Evolutionary conservation across 1,140 invertebrate species (phyloP).

Genomic region (Chrysoperla carnea): DNA sequence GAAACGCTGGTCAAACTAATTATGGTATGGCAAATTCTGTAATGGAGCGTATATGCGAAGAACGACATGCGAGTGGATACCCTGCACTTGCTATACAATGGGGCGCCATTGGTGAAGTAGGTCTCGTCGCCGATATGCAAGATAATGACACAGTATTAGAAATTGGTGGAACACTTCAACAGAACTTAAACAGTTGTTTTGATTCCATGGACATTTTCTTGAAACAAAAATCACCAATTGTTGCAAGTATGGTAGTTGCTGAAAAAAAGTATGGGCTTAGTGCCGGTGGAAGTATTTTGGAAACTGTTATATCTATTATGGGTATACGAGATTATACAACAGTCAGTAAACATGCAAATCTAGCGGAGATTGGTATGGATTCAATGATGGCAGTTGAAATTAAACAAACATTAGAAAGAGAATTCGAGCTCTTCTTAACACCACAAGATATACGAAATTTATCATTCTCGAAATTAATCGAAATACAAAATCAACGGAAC

Average conservation of each 20-base stretch:
- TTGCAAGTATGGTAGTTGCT: conserved; percentile 63
- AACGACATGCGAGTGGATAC: conserved; percentile 27
- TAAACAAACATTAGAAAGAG: conserved; percentile 46
- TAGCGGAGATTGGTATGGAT: conserved; percentile 78
- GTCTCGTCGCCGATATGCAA: conserved; percentile 34
- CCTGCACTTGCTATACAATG: conserved; percentile 21
- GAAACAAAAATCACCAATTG: conserved; percentile 37
- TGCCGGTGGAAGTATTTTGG: conserved; percentile 38
- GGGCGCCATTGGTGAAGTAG: conserved; percentile 38
- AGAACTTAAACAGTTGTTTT: conserved; percentile 29
- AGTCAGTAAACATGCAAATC: conserved; percentile 40
- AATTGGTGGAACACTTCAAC: conserved; percentile 36
- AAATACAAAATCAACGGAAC: no score
- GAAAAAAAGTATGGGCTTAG: conserved; percentile 40
- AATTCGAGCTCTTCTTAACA: conserved; percentile 38
- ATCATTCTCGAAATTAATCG: conserved; percentile 14
- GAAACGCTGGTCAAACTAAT: conserved; percentile 47
- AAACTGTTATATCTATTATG: conserved; percentile 30
- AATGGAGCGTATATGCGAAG: conserved; percentile 45
- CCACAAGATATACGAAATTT: conserved; percentile 37
- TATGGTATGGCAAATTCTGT: conserved; percentile 47
- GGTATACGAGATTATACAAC: conserved; percentile 32
- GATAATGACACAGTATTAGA: conserved; percentile 27
- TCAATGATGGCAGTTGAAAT: conserved; percentile 78
- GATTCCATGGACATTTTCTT: conserved; percentile 44